Evolutionary conservation across 2,888 invertebrate genomes (phyloP), one percentile per base, ranked within the genome.

Genomic region (Epsilonema sp.): DNA sequence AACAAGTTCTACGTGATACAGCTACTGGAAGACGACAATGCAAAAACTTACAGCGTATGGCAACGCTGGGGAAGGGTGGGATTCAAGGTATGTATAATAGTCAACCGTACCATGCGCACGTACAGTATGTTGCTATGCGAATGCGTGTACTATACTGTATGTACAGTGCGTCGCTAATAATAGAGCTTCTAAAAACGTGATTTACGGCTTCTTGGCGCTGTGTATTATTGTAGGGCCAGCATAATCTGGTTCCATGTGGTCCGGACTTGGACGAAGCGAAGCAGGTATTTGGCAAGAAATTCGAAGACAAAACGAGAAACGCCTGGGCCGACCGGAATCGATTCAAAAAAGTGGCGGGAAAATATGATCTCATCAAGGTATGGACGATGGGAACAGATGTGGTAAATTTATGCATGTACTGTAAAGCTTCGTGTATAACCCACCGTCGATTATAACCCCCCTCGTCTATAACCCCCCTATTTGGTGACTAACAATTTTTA

Each of bases 61-160:
- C 63, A 67, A 51, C 62, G 73, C 13, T 74, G 73, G 73, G 74
- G 73, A 1, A 62, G 74, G n/a, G 73, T 74, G 16, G 73, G 73
- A 3, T 65, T 65, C 50, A 57, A 37, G 44, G 54, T 55, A 40
- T 11, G 26, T 22, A n/a, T n/a, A n/a, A n/a, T n/a, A n/a, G n/a
- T n/a, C 45, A n/a, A n/a, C n/a, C n/a, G n/a, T n/a, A n/a, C n/a
- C n/a, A n/a, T n/a, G n/a, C n/a, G n/a, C 8, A 23, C 13, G 42
- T 20, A 19, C 19, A 8, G 16, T 31, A 16, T 13, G 11, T 31
- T 31, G 11, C 11, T 31, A 13, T 13, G 36, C 36, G 16, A 31
- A n/a, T n/a, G n/a, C n/a, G n/a, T n/a, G n/a, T n/a, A n/a, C n/a
- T n/a, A n/a, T n/a, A n/a, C n/a, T n/a, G n/a, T n/a, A n/a, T n/a